phyloP scores from a whole-genome alignment of 2,113 vertebrate genomes.

The Pachypanchax playfairii region DNA sequence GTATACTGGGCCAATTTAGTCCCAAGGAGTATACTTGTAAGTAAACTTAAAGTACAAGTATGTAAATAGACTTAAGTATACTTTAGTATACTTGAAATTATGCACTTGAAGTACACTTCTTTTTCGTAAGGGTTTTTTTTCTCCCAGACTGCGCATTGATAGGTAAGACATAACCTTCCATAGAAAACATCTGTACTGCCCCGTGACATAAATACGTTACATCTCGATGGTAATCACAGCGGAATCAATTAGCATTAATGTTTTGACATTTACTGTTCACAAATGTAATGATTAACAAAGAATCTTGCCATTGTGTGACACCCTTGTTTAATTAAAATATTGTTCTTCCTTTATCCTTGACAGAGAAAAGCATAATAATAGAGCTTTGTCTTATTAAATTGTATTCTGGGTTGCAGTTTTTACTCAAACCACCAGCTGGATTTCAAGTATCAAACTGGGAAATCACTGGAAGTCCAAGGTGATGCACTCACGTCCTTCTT shows the following conservation, averaged over 20 bases:
- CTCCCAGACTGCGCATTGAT: no score
- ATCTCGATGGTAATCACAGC: no score
- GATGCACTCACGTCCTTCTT: neutral
- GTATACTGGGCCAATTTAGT: no score
- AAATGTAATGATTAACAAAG: neutral
- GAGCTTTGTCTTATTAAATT: neutral
- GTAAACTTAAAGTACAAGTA: no score
- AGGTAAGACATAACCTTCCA: no score
- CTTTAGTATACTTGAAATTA: no score
- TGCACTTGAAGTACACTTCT: no score
- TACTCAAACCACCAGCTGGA: neutral
- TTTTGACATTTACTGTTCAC: neutral
- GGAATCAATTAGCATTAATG: neutral
- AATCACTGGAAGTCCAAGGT: neutral
- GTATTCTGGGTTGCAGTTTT: neutral
- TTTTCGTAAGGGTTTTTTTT: no score
- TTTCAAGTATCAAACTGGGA: neutral
- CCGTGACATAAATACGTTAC: no score
- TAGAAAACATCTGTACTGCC: no score
- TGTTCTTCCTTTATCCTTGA: neutral
- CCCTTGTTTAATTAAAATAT: conserved; percentile 4
- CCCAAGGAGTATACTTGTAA: no score
- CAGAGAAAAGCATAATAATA: neutral
- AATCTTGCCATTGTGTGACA: neutral
- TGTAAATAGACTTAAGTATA: no score